These are phyloP conservation scores for Rhadinocentrus ornatus DNA, from an alignment of 2,797 vertebrate genomes.

Conservation along the genomic window DNA sequence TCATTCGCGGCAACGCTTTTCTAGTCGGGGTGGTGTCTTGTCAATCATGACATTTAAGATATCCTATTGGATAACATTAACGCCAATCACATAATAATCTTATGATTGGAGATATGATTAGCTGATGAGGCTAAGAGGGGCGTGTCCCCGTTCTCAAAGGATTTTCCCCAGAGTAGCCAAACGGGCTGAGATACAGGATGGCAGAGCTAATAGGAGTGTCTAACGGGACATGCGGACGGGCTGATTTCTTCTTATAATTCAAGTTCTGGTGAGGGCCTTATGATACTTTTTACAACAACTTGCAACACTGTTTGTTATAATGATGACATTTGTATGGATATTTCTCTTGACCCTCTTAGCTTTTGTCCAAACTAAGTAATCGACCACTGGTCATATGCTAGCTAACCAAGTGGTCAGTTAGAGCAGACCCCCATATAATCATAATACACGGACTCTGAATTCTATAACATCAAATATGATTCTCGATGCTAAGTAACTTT, in stretches of 20 bases:
- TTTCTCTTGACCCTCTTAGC: conserved; percentile 22
- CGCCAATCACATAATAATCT: conserved; percentile 43
- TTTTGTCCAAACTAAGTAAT: conserved; percentile 63
- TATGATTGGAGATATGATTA: conserved; percentile 55
- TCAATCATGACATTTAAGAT: conserved; percentile 40
- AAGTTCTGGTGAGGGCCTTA: conserved; percentile 75
- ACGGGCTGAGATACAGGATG: conserved; percentile 78
- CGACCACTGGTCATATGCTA: conserved; percentile 68
- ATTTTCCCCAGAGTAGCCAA: conserved; percentile 76
- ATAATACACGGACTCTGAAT: conserved; percentile 38
- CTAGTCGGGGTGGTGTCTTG: conserved; percentile 39
- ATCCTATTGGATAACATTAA: conserved; percentile 49
- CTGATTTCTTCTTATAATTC: conserved; percentile 72
- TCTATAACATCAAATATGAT: not conserved
- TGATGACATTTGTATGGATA: conserved; percentile 3
- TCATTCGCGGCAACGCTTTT: conserved; percentile 14
- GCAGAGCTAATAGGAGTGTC: conserved; percentile 76
- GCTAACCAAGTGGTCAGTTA: conserved; percentile 76
- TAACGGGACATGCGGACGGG: conserved; percentile 82
- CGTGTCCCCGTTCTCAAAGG: conserved; percentile 62
- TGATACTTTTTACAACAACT: conserved; percentile 44
- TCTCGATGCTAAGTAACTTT: conserved; percentile 13
- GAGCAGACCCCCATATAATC: conserved; percentile 54
- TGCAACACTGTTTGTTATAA: conserved; percentile 6
- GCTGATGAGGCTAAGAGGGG: conserved; percentile 28